phyloP scores from a whole-genome alignment of 2,888 invertebrate species.

The Dynastes grantii region DNA sequence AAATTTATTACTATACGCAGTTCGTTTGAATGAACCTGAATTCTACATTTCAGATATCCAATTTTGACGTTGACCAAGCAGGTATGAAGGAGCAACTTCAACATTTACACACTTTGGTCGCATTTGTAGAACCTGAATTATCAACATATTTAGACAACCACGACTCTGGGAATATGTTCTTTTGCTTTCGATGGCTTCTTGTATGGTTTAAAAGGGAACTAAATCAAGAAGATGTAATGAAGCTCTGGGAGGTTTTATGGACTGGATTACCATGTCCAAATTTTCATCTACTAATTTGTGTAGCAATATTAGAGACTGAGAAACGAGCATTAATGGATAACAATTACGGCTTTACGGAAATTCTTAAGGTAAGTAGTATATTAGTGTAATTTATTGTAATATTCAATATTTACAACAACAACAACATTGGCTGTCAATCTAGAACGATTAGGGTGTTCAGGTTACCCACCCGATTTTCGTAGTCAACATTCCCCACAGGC shows the following conservation, averaged over 20 bases:
- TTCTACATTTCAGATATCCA: constrained; percentile 77
- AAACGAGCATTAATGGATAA: constrained; percentile 91
- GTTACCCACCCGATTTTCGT: too few species aligned
- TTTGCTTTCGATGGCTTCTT: constrained; percentile 98
- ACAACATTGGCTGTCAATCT: too few species aligned
- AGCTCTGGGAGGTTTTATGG: constrained; percentile 97
- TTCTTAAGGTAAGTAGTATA: constrained; percentile 81
- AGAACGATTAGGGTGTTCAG: too few species aligned
- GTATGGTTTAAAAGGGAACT: constrained; percentile 95
- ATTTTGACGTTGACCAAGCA: constrained; percentile 97
- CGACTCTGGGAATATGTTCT: constrained; percentile 97
- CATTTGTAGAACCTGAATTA: constrained; percentile 88
- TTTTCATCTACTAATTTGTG: constrained; percentile 94
- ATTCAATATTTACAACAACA: too few species aligned
- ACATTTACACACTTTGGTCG: constrained; percentile 86
- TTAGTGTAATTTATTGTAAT: not conserved
- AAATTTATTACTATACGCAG: not conserved
- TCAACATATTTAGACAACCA: constrained; percentile 89
- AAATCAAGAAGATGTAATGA: constrained; percentile 87
- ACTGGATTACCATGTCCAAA: constrained; percentile 94
- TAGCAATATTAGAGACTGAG: constrained; percentile 94
- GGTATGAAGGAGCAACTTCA: constrained; percentile 95
- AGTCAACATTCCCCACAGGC: too few species aligned
- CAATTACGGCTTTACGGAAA: constrained; percentile 96
- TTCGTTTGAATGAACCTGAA: not conserved